Base-by-base conservation (phyloP, 2,797 vertebrate species). In the Alcedo quadribrachys region DNA sequence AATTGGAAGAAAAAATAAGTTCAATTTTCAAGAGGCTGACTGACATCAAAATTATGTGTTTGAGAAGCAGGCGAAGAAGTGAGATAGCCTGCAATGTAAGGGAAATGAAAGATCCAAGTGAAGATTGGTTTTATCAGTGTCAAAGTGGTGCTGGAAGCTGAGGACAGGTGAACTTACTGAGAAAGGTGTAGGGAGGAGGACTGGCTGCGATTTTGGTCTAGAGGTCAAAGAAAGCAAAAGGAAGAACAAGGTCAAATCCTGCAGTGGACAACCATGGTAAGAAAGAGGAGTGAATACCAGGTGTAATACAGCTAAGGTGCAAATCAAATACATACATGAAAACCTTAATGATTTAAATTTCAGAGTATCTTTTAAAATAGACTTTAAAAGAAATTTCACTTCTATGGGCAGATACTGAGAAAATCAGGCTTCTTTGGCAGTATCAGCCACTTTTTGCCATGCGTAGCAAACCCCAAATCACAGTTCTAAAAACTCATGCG, bases 1-100 rank as follows among this genome's bases (percentile, higher is more conserved):
- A 93, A 89, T 71, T 89, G 66, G 73, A 85, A 78, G 85, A 66
- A 75, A 73, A 95, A 94, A 93, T 94, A 94, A 93, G 95, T 92
- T 92, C 94, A 87, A 85, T 96, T 96, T 96, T 95, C 93, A 92
- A 30, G 83, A 92, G 84, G 19, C 79, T 89, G 88, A 90, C 65
- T 91, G 95, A 94, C 88, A 95, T 91, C 73, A 94, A 87, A 95
- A 96, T 61, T 58, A 58, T 78, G 81, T 87, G 73, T 94, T 95
- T 90, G 87, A 95, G 89, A 89, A 90, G 83, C 81, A 65, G 88
- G 65, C 62, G 63, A 68, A 87, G 86, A 62, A 85, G 81, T 62
- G 81, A 92, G 86, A 94, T 75, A 92, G 73, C 32, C 62, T 87
- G 78, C 78, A 85, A 61, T 0, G 0, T 16, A 51, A 40, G 77